phyloP scores from a whole-genome alignment of 2,113 vertebrate species.

The Aegotheles bennettii region DNA sequence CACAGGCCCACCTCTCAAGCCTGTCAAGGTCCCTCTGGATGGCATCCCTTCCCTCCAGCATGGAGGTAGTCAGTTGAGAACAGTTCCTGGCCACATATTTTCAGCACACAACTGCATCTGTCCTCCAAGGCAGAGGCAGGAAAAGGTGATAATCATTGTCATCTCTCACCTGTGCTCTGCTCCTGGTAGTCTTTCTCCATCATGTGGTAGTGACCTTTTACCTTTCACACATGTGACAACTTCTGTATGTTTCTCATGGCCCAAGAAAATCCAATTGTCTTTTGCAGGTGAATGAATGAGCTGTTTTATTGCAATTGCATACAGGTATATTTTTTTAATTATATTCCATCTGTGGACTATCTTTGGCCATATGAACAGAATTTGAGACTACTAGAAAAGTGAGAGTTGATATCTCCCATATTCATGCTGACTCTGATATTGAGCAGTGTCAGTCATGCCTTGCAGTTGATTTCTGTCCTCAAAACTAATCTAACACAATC shows the following conservation, averaged over 20 bases:
- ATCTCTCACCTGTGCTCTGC: not conserved
- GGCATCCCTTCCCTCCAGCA: too few species aligned
- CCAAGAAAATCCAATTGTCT: not conserved
- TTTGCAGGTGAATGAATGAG: not conserved
- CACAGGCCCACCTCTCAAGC: too few species aligned
- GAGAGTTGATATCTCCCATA: not conserved
- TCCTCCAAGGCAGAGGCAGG: not conserved
- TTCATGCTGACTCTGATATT: not conserved
- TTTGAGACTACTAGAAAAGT: not conserved
- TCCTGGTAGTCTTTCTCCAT: not conserved
- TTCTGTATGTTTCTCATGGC: not conserved
- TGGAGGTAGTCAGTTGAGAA: not conserved
- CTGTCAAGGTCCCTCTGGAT: too few species aligned
- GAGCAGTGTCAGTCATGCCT: not conserved
- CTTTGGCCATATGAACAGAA: not conserved
- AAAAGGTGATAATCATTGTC: not conserved
- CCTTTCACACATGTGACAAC: not conserved
- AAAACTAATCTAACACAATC: not conserved
- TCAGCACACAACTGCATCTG: not conserved
- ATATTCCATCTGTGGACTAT: not conserved
- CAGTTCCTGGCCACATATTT: not conserved
- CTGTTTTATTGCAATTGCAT: not conserved
- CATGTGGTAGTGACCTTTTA: not conserved
- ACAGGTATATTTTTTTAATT: not conserved
- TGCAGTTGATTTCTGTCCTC: not conserved